Evolutionary conservation across 1,140 invertebrate species (phyloP), one percentile per base, ranked within the genome.

Genomic region (Fragariocoptes setiger): DNA sequence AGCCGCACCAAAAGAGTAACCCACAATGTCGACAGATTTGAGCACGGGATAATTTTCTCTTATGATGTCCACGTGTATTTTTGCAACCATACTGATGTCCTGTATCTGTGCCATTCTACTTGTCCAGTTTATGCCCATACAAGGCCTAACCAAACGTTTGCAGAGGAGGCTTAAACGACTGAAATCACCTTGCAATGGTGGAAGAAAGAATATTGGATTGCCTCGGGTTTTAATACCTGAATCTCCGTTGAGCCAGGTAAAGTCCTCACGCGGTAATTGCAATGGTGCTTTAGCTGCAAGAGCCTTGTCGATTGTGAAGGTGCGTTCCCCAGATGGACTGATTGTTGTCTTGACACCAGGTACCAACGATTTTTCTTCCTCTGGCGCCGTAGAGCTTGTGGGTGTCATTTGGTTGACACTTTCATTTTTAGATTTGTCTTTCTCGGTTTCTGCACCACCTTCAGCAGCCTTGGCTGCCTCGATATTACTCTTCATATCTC

Each of bases 1-100:
- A 42, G 72, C 69, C 5, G 75, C 73, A 38, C 88, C 88, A 57
- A 79, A 94, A 0, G 86, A 94, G 56, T 95, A 95, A 2, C 85
- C 88, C 22, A 74, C 65, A 36, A 95, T 55, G 17, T 68, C 67
- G 60, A 83, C 88, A 62, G 60, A n/a, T 53, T 12, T 20, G 19
- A 38, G 17, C 17, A 12, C 3, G n/a, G 42, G 31, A 2, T 15
- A 3, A n/a, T 37, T n/a, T 38, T 37, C n/a, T 25, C 3, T 37
- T 1, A 45, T 12, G 5, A 37, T 3, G 1, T 45, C 21, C 18
- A 36, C 16, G 36, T 44, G 41, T 18, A 37, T 38, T 8, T 37
- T 21, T 15, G 20, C 44, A 18, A 43, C 35, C 15, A 37, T 13
- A 17, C 42, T 25, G 4, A 45, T 12, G 2, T 18, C n/a, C 20